Evolutionary conservation across 2,797 vertebrate genomes (phyloP), one percentile per base, ranked within the genome.

Genomic region (Pogoniulus pusillus): DNA sequence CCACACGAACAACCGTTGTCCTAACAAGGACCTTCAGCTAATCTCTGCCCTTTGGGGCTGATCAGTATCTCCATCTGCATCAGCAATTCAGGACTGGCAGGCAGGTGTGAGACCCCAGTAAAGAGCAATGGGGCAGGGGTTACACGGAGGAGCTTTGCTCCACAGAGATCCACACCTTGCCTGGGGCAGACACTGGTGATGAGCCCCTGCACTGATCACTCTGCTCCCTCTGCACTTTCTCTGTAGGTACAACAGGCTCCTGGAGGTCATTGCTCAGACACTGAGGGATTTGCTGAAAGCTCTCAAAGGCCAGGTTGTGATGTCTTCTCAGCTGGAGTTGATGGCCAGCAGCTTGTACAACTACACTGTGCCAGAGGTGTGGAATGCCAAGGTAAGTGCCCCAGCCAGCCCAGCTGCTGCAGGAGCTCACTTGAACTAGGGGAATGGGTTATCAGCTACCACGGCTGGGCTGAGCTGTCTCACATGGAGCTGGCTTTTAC

Each of bases 321-420:
- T 99, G 99, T 99, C 98, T 74, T 98, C 97, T 20, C 97, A 98
- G 74, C 97, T 99, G 90, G 98, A 99, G 96, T 97, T 98, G 37
- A 99, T 99, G 98, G 97, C 98, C 75, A 96, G 90, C 93, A 99
- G 98, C 94, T 96, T 99, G 72, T 99, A 98, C 97, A 98, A 97
- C 96, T 98, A 98, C 7, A n/a, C 57, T 4, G 98, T 99, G 77
- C 99, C 99, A 0, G 97, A 98, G 85, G 70, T 98, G 93, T 99
- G 99, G 99, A 98, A 98, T 49, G 89, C 96, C 94, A 99, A 99
- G 98, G 98, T 96, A 73, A 0, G 1, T 59, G 37, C 18, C n/a
- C n/a, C 12, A 8, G 53, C 39, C 49, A 60, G 54, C 53, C 54
- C 32, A 54, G 39, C 32, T 55, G 45, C 64, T 63, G 0, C 14